Percentiles rank a stretch among this genome's conserved stretches.
Evolutionary conservation across 2,113 vertebrate species (phyloP).

Genomic region (Heterochromis multidens): DNA sequence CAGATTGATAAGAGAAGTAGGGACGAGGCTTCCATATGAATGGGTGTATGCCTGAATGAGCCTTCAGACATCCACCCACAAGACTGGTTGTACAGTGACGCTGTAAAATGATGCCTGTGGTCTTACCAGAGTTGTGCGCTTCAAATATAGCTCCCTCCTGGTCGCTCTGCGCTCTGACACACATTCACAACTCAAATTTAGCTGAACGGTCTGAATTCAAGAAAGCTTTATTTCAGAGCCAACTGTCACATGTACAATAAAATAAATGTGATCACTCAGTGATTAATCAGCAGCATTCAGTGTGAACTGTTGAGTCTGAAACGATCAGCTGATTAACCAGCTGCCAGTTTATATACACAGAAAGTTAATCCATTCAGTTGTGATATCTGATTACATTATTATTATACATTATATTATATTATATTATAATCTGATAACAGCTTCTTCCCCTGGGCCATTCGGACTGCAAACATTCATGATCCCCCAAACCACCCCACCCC

Average conservation of each 20-base stretch:
- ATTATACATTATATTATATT: too few relatives aligned
- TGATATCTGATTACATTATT: background rate
- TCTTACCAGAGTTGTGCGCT: background rate
- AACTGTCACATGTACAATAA: background rate
- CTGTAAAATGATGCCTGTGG: constrained; percentile 64
- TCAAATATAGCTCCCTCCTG: constrained; percentile 62
- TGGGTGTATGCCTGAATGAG: constrained; percentile 28
- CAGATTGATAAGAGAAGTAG: constrained; percentile 54
- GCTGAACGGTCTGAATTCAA: background rate
- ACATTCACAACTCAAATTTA: constrained; percentile 13
- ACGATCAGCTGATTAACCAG: background rate
- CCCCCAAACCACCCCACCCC: too few relatives aligned
- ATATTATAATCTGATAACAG: too few relatives aligned
- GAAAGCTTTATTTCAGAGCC: background rate
- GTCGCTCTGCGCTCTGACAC: constrained; percentile 12
- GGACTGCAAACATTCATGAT: too few relatives aligned
- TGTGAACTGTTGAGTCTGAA: background rate
- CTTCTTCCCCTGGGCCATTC: too few relatives aligned
- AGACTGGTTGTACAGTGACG: constrained; percentile 13
- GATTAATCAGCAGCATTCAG: background rate
- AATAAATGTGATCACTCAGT: background rate
- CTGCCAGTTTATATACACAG: background rate
- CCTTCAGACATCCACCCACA: constrained; percentile 14
- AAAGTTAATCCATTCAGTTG: background rate
- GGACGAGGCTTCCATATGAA: constrained; percentile 26